Conservation (phyloP, 2,888 invertebrate species). For the Eristalis arbustorum region DNA sequence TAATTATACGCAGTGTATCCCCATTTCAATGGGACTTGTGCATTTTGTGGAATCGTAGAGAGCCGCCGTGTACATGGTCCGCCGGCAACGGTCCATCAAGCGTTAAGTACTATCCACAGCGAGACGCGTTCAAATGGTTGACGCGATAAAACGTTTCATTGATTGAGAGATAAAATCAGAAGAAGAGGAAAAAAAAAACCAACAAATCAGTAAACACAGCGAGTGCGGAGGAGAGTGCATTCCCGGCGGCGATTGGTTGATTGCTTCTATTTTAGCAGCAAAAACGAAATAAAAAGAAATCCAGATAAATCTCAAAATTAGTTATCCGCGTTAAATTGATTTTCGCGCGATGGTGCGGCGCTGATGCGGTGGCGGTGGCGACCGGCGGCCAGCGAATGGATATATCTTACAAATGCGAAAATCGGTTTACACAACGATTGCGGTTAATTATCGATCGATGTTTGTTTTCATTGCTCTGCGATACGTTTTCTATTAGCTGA, state of each 20-base stretch:
- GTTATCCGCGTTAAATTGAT: slow-evolving; percentile 28
- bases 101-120: slow-evolving; percentile 17
- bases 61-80: not conserved
- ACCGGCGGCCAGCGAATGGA: not conserved
- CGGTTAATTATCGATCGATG: slow-evolving; percentile 27
- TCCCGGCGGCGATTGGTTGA: not conserved
- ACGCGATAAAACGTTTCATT: slow-evolving; percentile 22
- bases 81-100: not conserved
- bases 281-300: not conserved
- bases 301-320: not conserved
- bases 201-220: not conserved
- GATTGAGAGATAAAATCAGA: slow-evolving; percentile 4
- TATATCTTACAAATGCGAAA: not conserved
- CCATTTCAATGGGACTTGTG: slow-evolving; percentile 15
- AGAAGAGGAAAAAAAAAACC: not conserved
- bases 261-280: not conserved
- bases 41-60: not conserved
- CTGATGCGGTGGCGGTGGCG: not conserved
- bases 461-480: not conserved
- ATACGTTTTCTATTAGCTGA: not conserved
- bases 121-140: slow-evolving; percentile 8
- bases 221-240: not conserved
- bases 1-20: slow-evolving; percentile 8
- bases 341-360: not conserved
- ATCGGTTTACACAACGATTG: not conserved